Conservation (phyloP, 1,140 invertebrate genomes). For the Nautilus pompilius region DNA sequence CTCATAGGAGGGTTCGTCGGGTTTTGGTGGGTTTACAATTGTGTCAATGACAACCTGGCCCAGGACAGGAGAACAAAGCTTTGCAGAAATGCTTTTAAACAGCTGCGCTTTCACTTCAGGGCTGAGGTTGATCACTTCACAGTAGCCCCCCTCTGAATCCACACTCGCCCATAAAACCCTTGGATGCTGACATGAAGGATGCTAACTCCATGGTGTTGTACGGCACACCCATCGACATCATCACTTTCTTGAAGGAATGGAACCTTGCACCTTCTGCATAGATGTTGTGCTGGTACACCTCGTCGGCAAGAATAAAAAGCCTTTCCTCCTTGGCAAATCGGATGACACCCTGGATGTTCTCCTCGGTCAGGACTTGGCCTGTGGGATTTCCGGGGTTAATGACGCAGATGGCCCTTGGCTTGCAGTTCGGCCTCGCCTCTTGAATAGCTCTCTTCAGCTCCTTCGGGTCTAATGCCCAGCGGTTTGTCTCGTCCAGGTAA, state of each 20-base stretch:
- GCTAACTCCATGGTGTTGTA: constrained; percentile 82
- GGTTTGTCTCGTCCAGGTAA: constrained; percentile 85
- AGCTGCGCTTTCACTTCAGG: constrained; percentile 73
- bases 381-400: constrained; percentile 99
- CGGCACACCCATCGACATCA: constrained; percentile 82
- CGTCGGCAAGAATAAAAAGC: constrained; percentile 90
- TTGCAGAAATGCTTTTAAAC: constrained; percentile 88
- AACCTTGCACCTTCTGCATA: constrained; percentile 86
- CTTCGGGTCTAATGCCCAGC: constrained; percentile 78
- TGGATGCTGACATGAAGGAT: constrained; percentile 94
- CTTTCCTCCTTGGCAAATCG: constrained; percentile 86
- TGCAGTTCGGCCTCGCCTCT: constrained; percentile 67
- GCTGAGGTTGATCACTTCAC: constrained; percentile 84
- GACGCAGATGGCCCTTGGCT: constrained; percentile 85
- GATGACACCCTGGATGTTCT: constrained; percentile 90
- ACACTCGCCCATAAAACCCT: constrained; percentile 81
- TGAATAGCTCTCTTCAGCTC: constrained; percentile 79
- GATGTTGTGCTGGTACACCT: constrained; percentile 92
- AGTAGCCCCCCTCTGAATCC: constrained; percentile 90
- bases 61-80: constrained; percentile 86
- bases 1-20: constrained; percentile 74
- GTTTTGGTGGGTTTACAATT: constrained; percentile 75
- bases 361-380: constrained; percentile 75
- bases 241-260: constrained; percentile 91
- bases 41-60: constrained; percentile 79